Conservation (phyloP, 2,113 vertebrate species). For the Poicephalus meyeri region DNA sequence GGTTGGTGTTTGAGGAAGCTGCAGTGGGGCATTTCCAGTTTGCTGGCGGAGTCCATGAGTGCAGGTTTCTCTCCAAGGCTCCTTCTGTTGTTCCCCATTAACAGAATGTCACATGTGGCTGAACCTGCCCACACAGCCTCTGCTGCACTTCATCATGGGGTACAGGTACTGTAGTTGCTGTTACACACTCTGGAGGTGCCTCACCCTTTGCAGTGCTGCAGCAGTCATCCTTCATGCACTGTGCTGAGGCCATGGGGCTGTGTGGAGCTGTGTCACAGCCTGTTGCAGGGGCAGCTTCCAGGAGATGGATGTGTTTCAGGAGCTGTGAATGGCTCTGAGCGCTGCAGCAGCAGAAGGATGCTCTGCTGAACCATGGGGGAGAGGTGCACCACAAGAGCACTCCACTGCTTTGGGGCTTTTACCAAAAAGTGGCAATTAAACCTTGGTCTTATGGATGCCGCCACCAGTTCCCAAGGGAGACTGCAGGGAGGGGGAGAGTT, state of each 20-base stretch:
- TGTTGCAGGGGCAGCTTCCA: not conserved
- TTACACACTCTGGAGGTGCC: fast-evolving
- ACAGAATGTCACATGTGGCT: not conserved
- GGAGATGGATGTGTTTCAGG: not conserved
- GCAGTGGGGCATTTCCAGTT: fast-evolving
- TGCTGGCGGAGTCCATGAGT: not conserved
- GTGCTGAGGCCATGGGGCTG: not conserved
- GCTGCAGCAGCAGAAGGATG: not conserved
- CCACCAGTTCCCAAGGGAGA: not conserved
- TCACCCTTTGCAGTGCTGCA: not conserved
- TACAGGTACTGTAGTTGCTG: not conserved
- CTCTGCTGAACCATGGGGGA: not conserved
- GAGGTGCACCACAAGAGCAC: not conserved
- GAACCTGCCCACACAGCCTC: not conserved
- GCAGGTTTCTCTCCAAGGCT: not conserved
- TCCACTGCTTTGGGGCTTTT: not conserved
- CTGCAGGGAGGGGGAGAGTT: not conserved
- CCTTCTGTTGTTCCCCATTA: fast-evolving
- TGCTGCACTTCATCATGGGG: fast-evolving
- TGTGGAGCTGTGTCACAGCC: not conserved
- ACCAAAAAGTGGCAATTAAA: not conserved
- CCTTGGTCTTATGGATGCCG: not conserved
- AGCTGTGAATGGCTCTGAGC: not conserved
- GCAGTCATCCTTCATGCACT: fast-evolving
- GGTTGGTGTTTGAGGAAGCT: not conserved